A percentile compares a stretch with the other conserved stretches of the same genome.
phyloP scores from a whole-genome alignment of 2,797 vertebrate genomes.

The Otolemur crassicaudatus region DNA sequence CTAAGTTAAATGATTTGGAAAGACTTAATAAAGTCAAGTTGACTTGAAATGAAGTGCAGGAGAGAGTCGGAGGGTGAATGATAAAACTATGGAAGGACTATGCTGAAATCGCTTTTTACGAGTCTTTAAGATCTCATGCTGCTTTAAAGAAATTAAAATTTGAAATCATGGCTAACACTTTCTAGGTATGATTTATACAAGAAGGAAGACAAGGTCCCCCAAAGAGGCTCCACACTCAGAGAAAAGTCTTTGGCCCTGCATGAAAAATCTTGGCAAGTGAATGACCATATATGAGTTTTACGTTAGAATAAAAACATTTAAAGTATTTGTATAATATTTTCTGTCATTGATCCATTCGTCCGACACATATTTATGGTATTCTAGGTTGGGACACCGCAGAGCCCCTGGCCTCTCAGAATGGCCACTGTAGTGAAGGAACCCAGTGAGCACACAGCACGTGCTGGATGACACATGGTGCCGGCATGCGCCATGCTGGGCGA shows the following conservation, averaged over 20 bases:
- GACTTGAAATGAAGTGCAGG: not conserved
- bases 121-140: not conserved
- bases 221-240: not conserved
- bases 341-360: not conserved
- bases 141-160: slow-evolving; percentile 7
- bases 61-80: not conserved
- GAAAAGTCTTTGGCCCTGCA: not conserved
- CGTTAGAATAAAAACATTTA: slow-evolving; percentile 35
- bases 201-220: not conserved
- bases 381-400: not conserved
- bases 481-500: not conserved
- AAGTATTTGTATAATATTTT: not conserved
- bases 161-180: not conserved
- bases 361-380: not conserved
- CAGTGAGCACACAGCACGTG: fast-evolving
- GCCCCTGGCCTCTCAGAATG: not conserved
- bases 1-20: slow-evolving; percentile 17
- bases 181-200: not conserved
- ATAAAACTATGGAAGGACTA: not conserved
- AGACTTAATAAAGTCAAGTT: not conserved
- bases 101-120: not conserved
- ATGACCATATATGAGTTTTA: not conserved
- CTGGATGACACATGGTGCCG: not conserved
- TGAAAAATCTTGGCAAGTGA: slow-evolving; percentile 6
- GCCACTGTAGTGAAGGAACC: not conserved